Evolutionary conservation across 1,140 invertebrate species (phyloP).

Genomic region (Leptinotarsa undecemlineata): DNA sequence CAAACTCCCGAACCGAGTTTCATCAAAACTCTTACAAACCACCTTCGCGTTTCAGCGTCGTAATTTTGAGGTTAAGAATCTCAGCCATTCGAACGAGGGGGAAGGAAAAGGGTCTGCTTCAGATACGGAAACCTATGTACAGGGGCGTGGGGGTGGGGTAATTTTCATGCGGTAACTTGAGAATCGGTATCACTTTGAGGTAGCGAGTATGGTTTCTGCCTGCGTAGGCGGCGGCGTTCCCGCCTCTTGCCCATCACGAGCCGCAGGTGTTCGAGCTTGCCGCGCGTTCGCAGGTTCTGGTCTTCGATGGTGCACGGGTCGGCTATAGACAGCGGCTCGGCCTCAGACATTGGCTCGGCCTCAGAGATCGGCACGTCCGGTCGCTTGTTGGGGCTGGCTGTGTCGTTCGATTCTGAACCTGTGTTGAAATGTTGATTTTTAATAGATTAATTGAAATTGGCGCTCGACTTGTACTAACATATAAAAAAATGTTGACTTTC

Average conservation of each 20-base stretch:
- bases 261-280: conserved; percentile 82
- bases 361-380: too few species aligned
- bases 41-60: not conserved
- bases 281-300: conserved; percentile 64
- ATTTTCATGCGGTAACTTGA: conserved; percentile 48
- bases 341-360: conserved; percentile 38
- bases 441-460: too few species aligned
- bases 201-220: conserved; percentile 75
- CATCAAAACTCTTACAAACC: too few species aligned
- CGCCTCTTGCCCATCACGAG: conserved; percentile 87
- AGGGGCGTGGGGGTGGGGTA: not conserved
- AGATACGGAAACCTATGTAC: conserved; percentile 25
- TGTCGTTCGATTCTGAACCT: too few species aligned
- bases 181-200: conserved; percentile 51
- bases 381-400: too few species aligned
- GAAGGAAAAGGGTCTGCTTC: not conserved
- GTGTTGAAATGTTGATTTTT: too few species aligned
- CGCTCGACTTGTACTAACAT: too few species aligned
- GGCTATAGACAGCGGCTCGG: too few species aligned
- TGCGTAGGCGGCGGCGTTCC: conserved; percentile 76
- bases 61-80: not conserved
- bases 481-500: too few species aligned
- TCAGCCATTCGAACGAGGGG: not conserved
- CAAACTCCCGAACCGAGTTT: too few species aligned
- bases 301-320: conserved; percentile 39